Conservation (phyloP, 2,888 invertebrate species). For the Sisyra nigra region DNA sequence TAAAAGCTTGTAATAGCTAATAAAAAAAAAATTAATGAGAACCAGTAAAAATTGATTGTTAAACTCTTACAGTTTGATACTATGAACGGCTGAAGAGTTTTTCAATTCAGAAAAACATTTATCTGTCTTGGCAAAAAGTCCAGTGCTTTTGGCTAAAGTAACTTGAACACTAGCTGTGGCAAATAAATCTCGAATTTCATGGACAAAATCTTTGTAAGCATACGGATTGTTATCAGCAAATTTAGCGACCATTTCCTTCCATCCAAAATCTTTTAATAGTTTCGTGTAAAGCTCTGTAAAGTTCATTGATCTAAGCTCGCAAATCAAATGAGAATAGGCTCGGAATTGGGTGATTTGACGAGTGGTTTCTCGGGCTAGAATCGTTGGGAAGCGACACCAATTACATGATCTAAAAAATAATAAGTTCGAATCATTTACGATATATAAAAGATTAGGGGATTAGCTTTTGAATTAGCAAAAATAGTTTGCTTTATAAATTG, state of each 20-base stretch:
- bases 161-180: constrained; percentile 2
- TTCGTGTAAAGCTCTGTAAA: constrained; percentile 26
- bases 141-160: constrained; percentile 2
- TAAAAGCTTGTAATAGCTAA: not conserved
- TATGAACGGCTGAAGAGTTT: constrained; percentile 8
- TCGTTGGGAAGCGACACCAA: constrained; percentile 31
- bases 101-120: constrained; percentile 9
- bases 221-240: constrained; percentile 1
- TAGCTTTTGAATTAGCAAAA: too few species aligned
- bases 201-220: constrained; percentile 2
- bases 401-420: constrained; percentile 26
- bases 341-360: constrained; percentile 36
- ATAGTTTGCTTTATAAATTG: too few species aligned
- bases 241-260: constrained; percentile 24
- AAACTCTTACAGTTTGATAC: constrained; percentile 8
- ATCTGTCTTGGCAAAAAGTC: not conserved
- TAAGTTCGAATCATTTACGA: constrained; percentile 4
- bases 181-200: constrained; percentile 3
- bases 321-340: constrained; percentile 34
- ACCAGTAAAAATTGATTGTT: constrained; percentile 15
- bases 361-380: constrained; percentile 36
- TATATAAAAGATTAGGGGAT: too few species aligned
- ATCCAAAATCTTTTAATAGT: constrained; percentile 34
- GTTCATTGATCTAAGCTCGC: constrained; percentile 28
- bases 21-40: constrained; percentile 13